A percentile compares a stretch with the other conserved stretches of the same genome.
Conservation (phyloP, 1,140 invertebrate species). For the Solenopsis invicta region DNA sequence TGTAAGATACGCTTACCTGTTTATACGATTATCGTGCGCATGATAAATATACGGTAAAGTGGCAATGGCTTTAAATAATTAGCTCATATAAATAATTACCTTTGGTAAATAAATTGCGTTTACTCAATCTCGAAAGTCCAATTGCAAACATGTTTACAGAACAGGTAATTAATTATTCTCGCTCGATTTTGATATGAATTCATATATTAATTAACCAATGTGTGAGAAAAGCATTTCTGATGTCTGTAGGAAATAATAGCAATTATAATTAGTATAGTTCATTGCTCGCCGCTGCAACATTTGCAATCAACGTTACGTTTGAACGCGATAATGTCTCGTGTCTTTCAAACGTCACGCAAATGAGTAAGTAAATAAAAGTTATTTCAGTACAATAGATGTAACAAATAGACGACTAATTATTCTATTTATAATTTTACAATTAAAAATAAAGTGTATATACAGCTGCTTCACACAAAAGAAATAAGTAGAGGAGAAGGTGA, state of each 20-base stretch:
- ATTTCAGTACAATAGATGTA: background rate
- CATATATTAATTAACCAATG: constrained; percentile 12
- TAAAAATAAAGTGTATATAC: constrained; percentile 16
- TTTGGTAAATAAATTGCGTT: background rate
- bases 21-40: constrained; percentile 15
- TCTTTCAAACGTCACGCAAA: background rate
- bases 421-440: background rate
- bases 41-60: background rate
- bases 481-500: background rate
- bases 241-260: background rate
- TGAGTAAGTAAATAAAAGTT: background rate
- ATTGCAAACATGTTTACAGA: background rate
- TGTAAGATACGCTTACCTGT: constrained; percentile 56
- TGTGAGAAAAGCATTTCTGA: background rate
- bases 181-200: background rate
- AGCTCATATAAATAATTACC: background rate
- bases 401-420: background rate
- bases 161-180: background rate
- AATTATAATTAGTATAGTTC: constrained; percentile 1
- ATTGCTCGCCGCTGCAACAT: background rate
- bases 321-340: background rate
- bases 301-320: background rate
- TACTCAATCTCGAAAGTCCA: background rate
- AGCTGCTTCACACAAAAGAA: background rate
- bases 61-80: background rate